These are phyloP conservation scores for Melanchra persicariae DNA, from an alignment of 2,888 invertebrate genomes.

Conservation along the genomic window DNA sequence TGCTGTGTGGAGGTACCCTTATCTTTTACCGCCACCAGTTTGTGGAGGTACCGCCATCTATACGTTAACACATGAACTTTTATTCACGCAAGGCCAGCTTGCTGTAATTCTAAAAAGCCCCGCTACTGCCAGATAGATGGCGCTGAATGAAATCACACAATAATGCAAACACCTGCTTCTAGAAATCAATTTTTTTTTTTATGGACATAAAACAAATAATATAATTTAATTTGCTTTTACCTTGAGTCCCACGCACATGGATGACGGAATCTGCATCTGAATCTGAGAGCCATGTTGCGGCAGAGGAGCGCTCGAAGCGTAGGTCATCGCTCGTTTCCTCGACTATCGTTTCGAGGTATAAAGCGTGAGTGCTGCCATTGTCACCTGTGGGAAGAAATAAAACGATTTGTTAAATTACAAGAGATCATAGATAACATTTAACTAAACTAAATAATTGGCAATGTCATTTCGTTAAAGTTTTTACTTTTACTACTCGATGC, in stretches of 20 bases:
- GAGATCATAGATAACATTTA: neutral
- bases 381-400: constrained; percentile 77
- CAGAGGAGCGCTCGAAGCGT: constrained; percentile 93
- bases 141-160: constrained; percentile 58
- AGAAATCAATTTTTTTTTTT: neutral
- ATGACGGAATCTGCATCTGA: constrained; percentile 96
- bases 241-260: constrained; percentile 90
- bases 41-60: constrained; percentile 68
- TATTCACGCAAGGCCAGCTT: too few species aligned
- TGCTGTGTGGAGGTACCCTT: constrained; percentile 26
- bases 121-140: constrained; percentile 79
- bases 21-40: constrained; percentile 67
- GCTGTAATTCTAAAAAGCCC: constrained; percentile 35
- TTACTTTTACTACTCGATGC: constrained; percentile 52
- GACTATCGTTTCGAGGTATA: constrained; percentile 96
- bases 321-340: constrained; percentile 97
- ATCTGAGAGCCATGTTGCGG: constrained; percentile 92
- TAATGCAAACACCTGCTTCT: neutral
- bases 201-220: too few species aligned
- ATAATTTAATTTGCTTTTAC: constrained; percentile 65
- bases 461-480: neutral
- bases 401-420: neutral
- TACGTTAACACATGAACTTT: neutral
- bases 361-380: constrained; percentile 90
- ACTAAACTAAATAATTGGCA: neutral